Evolutionary conservation across 2,797 vertebrate genomes (phyloP).

Genomic region (Peromyscus aztecus): DNA sequence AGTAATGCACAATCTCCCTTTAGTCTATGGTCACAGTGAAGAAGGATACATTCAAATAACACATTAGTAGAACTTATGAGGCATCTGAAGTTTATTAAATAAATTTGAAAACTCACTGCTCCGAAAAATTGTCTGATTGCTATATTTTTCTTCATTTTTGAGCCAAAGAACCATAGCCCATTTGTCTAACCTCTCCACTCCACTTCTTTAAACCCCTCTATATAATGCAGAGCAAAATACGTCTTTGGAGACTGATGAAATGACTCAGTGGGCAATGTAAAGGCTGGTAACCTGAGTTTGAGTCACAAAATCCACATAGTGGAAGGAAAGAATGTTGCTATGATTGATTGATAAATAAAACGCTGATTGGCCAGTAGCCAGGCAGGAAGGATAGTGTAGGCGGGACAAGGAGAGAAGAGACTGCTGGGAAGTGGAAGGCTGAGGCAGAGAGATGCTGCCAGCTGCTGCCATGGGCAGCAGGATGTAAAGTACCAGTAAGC

Average conservation of each 20-base stretch:
- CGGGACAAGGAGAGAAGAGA: no score
- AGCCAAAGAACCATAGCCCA: background rate
- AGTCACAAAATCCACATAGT: background rate
- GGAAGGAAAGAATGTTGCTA: background rate
- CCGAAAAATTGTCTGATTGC: background rate
- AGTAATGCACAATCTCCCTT: background rate
- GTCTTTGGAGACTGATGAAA: background rate
- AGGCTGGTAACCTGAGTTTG: background rate
- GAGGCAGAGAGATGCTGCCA: no score
- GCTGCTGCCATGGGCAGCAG: no score
- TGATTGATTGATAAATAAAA: no score
- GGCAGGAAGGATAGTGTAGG: no score
- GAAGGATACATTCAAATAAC: background rate
- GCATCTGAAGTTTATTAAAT: constrained; percentile 10
- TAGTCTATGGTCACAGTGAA: background rate
- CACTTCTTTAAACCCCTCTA: background rate
- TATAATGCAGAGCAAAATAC: background rate
- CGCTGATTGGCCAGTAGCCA: no score
- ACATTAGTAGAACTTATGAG: background rate
- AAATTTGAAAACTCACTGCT: background rate
- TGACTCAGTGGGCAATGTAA: background rate
- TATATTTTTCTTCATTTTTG: background rate
- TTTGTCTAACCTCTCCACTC: background rate
- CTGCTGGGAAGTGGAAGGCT: no score
- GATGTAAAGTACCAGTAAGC: no score